Conservation (phyloP, 1,140 invertebrate species). For the Cotesia chilonis region DNA sequence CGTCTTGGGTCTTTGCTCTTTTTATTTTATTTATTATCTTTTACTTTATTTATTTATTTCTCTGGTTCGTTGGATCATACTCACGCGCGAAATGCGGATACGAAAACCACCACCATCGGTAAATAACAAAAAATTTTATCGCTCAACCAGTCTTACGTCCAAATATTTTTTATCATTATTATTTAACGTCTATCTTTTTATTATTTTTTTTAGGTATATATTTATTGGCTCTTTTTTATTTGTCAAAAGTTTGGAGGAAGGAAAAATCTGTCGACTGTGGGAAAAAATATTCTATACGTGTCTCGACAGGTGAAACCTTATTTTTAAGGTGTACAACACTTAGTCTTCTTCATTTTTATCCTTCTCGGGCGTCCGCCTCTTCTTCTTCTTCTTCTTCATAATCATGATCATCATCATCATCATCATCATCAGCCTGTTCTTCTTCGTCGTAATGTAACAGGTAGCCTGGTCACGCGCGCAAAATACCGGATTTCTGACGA, state of each 20-base stretch:
- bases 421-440: neutral
- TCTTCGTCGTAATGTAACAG: slow-evolving; percentile 16
- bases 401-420: slow-evolving; percentile 1
- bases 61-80: slow-evolving; percentile 9
- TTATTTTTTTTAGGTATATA: too few relatives aligned
- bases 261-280: neutral
- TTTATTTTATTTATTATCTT: neutral
- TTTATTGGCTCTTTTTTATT: neutral
- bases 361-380: neutral
- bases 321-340: slow-evolving; percentile 7
- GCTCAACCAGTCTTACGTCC: neutral
- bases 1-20: neutral
- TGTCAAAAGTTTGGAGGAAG: neutral
- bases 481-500: slow-evolving; percentile 19
- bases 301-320: slow-evolving; percentile 20
- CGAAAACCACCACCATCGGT: slow-evolving; percentile 5
- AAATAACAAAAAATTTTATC: neutral
- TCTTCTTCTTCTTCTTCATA: neutral
- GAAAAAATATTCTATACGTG: neutral
- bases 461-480: slow-evolving; percentile 11
- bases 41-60: slow-evolving; percentile 2
- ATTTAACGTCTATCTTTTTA: too few relatives aligned
- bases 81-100: slow-evolving; percentile 25
- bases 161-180: neutral
- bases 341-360: slow-evolving; percentile 9